A percentile compares a stretch with the other conserved stretches of the same genome.
phyloP scores from a whole-genome alignment of 2,797 vertebrate genomes.

The Sparus aurata region DNA sequence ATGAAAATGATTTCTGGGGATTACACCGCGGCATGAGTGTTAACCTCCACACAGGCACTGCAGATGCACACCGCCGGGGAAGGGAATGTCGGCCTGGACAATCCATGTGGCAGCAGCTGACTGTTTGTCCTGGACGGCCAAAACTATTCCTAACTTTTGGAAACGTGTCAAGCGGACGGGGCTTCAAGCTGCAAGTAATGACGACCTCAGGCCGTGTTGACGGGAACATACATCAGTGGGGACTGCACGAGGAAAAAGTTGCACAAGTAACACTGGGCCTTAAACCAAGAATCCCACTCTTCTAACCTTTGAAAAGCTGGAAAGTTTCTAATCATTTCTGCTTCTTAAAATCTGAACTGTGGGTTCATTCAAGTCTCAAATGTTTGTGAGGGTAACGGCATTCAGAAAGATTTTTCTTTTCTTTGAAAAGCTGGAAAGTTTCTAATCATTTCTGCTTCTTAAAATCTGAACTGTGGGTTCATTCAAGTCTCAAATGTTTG shows the following conservation, averaged over 20 bases:
- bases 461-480: background rate
- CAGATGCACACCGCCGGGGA: constrained; percentile 18
- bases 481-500: background rate
- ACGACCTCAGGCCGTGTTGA: background rate
- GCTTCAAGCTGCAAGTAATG: constrained; percentile 1
- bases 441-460: background rate
- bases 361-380: background rate
- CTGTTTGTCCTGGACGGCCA: constrained; percentile 21
- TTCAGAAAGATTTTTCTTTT: too few relatives aligned
- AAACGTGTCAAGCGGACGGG: constrained; percentile 49
- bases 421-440: background rate
- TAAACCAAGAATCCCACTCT: background rate
- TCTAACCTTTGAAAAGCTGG: background rate
- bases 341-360: background rate
- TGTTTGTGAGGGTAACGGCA: too few relatives aligned
- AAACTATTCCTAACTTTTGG: constrained; percentile 69
- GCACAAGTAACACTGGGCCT: background rate
- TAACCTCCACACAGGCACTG: constrained; percentile 9
- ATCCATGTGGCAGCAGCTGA: constrained; percentile 63
- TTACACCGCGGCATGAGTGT: constrained; percentile 32
- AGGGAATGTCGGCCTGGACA: constrained; percentile 37
- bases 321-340: background rate
- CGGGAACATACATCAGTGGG: background rate
- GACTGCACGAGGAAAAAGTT: background rate
- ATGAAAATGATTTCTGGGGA: constrained; percentile 49